These are phyloP conservation scores for Aspiorhynchus laticeps DNA, from an alignment of 2,113 vertebrate genomes.

Conservation along the genomic window DNA sequence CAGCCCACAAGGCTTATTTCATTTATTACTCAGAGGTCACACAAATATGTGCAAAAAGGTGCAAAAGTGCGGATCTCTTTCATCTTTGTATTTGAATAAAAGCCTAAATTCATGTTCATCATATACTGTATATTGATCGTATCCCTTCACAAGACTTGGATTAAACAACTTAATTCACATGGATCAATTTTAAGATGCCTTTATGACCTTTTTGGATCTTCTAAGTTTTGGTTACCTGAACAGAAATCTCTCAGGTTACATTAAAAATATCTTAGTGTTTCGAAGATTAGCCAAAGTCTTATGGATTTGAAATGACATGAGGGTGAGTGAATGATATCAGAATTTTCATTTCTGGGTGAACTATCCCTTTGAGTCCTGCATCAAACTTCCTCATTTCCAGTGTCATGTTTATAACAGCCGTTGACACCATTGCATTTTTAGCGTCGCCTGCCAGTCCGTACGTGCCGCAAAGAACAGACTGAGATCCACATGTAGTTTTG, in stretches of 20 bases:
- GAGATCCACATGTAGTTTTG: slow-evolving; percentile 36
- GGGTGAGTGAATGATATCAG: background rate
- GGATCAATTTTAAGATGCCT: too few relatives aligned
- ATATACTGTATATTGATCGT: too few relatives aligned
- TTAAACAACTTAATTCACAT: too few relatives aligned
- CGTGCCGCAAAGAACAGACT: slow-evolving; percentile 14
- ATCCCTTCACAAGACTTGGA: too few relatives aligned
- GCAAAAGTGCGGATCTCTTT: too few relatives aligned
- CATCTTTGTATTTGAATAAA: too few relatives aligned
- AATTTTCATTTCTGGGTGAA: background rate
- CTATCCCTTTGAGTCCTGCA: background rate
- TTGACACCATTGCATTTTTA: slow-evolving; percentile 12
- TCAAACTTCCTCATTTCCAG: background rate
- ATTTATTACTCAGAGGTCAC: too few relatives aligned
- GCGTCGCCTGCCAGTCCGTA: background rate
- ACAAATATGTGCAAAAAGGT: too few relatives aligned
- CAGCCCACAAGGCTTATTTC: too few relatives aligned
- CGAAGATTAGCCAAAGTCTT: background rate
- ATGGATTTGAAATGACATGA: background rate
- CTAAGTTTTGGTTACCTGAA: too few relatives aligned
- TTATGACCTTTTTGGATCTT: background rate
- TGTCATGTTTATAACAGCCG: background rate
- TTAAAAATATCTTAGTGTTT: background rate
- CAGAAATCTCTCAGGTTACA: background rate
- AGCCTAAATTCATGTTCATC: too few relatives aligned